Conservation (phyloP, 2,888 invertebrate genomes). For the Pterobdella sp. region DNA sequence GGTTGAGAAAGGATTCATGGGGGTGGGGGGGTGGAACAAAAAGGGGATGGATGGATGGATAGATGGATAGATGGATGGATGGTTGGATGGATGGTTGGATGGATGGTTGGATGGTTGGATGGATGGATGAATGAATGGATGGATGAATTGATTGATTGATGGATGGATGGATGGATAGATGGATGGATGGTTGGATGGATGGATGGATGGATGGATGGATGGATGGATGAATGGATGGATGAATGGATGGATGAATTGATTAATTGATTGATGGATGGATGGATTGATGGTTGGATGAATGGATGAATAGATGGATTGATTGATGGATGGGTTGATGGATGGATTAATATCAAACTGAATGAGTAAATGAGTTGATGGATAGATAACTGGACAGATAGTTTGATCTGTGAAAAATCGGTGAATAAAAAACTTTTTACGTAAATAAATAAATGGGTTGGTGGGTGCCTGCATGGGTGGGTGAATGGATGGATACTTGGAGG, state of each 20-base stretch:
- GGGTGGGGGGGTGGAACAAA: not conserved
- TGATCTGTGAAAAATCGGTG: too few species aligned
- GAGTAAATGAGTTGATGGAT: not conserved
- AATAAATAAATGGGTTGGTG: conserved; percentile 4
- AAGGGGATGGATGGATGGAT: not conserved
- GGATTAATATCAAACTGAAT: not conserved
- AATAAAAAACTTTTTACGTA: not conserved
- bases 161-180: conserved; percentile 9
- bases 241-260: not conserved
- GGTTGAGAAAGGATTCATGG: too few species aligned
- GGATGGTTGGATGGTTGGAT: not conserved
- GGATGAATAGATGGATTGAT: not conserved
- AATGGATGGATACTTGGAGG: conserved; percentile 28
- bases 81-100: not conserved
- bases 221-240: not conserved
- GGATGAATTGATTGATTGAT: not conserved
- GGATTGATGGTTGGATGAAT: not conserved
- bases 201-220: conserved; percentile 12
- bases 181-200: not conserved
- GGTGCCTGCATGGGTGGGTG: conserved; percentile 17
- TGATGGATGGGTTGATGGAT: conserved; percentile 7
- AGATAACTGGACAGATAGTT: not conserved
- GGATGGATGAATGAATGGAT: conserved; percentile 1
- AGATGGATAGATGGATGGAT: not conserved
- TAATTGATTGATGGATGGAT: not conserved